Evolutionary conservation across 1,140 invertebrate species (phyloP).

Genomic region (Chrysomallon squamiferum): DNA sequence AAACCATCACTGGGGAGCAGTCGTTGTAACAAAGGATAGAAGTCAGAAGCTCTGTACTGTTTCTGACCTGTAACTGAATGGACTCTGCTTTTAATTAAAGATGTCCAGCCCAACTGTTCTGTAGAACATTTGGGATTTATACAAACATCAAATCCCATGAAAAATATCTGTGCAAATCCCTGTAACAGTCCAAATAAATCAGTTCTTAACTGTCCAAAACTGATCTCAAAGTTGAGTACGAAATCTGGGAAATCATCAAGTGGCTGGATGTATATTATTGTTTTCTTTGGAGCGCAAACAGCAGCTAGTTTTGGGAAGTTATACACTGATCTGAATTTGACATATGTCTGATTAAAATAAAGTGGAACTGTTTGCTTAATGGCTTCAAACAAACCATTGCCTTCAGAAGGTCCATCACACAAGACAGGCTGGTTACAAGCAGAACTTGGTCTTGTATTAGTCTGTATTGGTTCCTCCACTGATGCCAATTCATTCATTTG

Average conservation of each 20-base stretch:
- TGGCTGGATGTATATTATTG: constrained; percentile 44
- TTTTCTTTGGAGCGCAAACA: constrained; percentile 24
- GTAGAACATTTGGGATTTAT: constrained; percentile 23
- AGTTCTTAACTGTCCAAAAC: constrained; percentile 9
- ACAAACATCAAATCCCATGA: constrained; percentile 32
- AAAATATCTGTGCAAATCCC: constrained; percentile 42
- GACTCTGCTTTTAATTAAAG: constrained; percentile 18
- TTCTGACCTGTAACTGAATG: constrained; percentile 33
- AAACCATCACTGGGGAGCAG: constrained; percentile 38
- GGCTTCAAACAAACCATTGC: constrained; percentile 27
- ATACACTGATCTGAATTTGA: constrained; percentile 35
- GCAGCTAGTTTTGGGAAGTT: constrained; percentile 29
- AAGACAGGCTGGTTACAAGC: too few relatives aligned
- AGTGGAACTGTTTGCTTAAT: constrained; percentile 24
- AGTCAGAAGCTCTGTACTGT: constrained; percentile 42
- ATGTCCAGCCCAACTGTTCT: constrained; percentile 18
- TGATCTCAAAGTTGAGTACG: constrained; percentile 31
- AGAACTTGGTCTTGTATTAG: too few relatives aligned
- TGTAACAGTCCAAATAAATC: constrained; percentile 36
- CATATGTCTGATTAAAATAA: constrained; percentile 37
- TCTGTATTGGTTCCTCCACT: too few relatives aligned
- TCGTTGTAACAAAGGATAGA: constrained; percentile 34
- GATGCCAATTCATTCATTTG: too few relatives aligned
- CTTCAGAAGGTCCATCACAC: too few relatives aligned
- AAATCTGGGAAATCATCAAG: constrained; percentile 49